Evolutionary conservation across 1,140 invertebrate species (phyloP), one percentile per base, ranked within the genome.

Genomic region (Bombus haemorrhoidalis): DNA sequence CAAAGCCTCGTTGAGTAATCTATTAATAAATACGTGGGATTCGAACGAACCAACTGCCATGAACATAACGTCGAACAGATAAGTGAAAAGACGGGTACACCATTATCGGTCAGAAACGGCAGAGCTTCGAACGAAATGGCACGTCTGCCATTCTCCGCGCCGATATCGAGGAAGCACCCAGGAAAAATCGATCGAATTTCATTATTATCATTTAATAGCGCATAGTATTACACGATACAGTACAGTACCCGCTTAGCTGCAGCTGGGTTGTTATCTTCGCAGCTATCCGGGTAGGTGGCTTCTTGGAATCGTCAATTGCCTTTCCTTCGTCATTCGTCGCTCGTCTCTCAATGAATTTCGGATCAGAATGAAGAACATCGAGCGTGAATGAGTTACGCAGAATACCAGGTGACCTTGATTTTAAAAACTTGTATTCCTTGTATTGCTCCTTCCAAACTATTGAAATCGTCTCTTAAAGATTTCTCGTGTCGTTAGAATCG

Each of bases 11-110:
- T 53, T 18, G 68, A 57, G 74, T 69, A 78, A 83, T 83, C 81
- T 83, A 83, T 83, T 83, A 83, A 83, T 83, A 83, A 83, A 77
- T 83, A 83, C 73, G 71, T 41, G 13, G 73, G 81, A 57, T 57
- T n/a, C 28, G 57, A 39, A n/a, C 41, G 73, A 28, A 41, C 41
- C 43, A 83, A 59, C 71, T 47, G 72, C 53, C 13, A 57, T 22
- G 74, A 39, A 69, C 28, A n/a, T 62, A 81, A 81, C 68, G 22
- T 4, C n/a, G 34, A 41, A 57, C 39, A 32, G 77, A 57, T 77
- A 75, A 25, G 43, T 1, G 37, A 9, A 18, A 47, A 37, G 12
- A 22, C 15, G 59, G 68, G 25, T 37, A 15, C 34, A 13, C 2
- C 53, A 59, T 69, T 83, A 37, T 37, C 18, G 32, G 34, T 68